Base-by-base conservation (phyloP, 2,113 vertebrate species). In the Toxotes jaculatrix region DNA sequence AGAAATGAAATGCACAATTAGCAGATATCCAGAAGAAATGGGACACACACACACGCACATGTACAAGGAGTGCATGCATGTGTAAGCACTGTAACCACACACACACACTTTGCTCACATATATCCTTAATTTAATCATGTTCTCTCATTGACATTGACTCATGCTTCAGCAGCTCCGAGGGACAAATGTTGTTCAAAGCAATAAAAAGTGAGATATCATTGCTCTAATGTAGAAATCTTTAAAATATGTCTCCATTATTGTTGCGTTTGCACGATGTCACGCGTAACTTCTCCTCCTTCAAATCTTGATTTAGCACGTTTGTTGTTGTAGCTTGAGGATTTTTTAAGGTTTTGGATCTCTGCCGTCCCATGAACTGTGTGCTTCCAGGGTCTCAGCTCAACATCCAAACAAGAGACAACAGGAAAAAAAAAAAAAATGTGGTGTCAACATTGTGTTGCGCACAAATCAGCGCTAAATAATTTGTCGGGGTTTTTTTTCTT, bases 1-100 rank as follows among this genome's bases (percentile, higher is more conserved):
- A 92, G 89, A 92, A 93, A 76, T 90, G 87, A 94, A 93, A 93
- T 94, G 94, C 92, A 93, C 93, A 93, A 94, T 94, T 94, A 94
- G 85, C 93, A 92, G 90, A 93, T 84, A 86, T 89, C 87, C 88
- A 86, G 87, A 91, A 91, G 87, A 90, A 93, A 91, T 89, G 87
- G 89, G 89, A 91, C 84, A 81, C 62, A 49, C 74, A 81, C 74
- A 51, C 51, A 74, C 53, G 59, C 74, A 81, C 79, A 81, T 80
- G 85, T 86, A 84, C 76, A 16, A 71, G 63, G 53, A 6, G 71
- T 67, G 86, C 86, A 92, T 87, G 89, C 89, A 88, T 90, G 86
- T 88, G 91, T 81, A 69, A 92, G 88, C 89, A 87, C 61, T 57
- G 31, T 17, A 42, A 51, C 40, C 3, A 21, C 70, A 61, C 64